Base-by-base conservation (phyloP, 2,888 invertebrate genomes). In the Schizotus pectinicornis region DNA sequence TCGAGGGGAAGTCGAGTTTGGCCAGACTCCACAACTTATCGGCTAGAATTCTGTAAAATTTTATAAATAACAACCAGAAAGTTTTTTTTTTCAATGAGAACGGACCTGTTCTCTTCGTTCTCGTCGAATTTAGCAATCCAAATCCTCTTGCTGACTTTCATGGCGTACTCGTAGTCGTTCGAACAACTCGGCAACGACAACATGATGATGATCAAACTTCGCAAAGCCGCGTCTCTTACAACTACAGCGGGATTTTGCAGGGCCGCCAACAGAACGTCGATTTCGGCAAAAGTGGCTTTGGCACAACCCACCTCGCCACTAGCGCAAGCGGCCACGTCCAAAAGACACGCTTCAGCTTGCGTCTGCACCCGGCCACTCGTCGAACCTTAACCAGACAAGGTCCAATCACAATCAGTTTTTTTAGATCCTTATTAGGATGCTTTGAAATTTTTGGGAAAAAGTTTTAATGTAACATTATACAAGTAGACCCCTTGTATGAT, bases 101-200 rank as follows among this genome's bases (percentile, higher is more conserved):
- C 22, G 70, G 67, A 85, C 84, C 82, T 83, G 72, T 94, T 94
- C 57, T 92, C 90, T 36, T 88, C 88, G 6, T 85, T 85, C 0
- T 87, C 81, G 80, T 97, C 97, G 77, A 89, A 92, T 62, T 86
- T 89, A 0, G 94, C 90, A 49, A 96, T 85, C 88, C 93, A 94
- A 39, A 96, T 83, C 49, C 94, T 83, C 67, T 89, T 87, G 33
- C 86, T 85, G 39, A 94, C 81, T 37, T 82, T 79, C 49, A 89
- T 79, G 5, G 83, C 84, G 70, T 84, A 84, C 39, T 82, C 85
- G 63, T 81, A 81, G 72, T 87, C 83, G 38, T 83, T 83, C 12
- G 86, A 82, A 56, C 85, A 80, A 1, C 80, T 80, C 5, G 89
- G 88, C 62, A 95, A 83, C 0, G 87, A 84, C 7, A 81, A 78